phyloP scores from a whole-genome alignment of 2,797 vertebrate genomes.

The Acanthurus tractus region DNA sequence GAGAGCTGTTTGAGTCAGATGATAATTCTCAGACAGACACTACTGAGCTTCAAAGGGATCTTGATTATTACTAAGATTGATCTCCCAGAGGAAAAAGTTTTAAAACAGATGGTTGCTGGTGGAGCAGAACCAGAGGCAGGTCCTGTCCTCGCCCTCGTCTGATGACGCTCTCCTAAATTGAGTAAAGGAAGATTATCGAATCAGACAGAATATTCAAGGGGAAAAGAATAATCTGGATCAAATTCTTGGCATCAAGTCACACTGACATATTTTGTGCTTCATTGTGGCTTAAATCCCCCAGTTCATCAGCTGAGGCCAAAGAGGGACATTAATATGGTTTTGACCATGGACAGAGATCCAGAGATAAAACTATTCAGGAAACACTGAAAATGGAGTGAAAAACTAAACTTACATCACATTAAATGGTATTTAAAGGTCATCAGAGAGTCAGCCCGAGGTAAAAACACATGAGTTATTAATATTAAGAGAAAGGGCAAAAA shows the following conservation, averaged over 20 bases:
- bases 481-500: not conserved
- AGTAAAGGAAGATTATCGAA: conserved; percentile 28
- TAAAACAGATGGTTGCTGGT: conserved; percentile 35
- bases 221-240: conserved; percentile 48
- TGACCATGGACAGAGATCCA: conserved; percentile 48
- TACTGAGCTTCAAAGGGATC: conserved; percentile 18
- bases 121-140: conserved; percentile 4
- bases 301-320: conserved; percentile 11
- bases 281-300: conserved; percentile 23
- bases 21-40: conserved; percentile 19
- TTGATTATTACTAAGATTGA: conserved; percentile 23
- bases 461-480: not conserved
- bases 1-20: not conserved
- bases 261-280: conserved; percentile 4
- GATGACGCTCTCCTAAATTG: conserved; percentile 6
- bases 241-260: conserved; percentile 17
- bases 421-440: not conserved
- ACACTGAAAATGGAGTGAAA: not conserved
- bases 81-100: conserved; percentile 26
- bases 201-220: conserved; percentile 26
- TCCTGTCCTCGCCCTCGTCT: conserved; percentile 1
- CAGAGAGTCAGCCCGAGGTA: too few relatives aligned
- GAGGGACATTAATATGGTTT: not conserved
- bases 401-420: not conserved
- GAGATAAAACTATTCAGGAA: conserved; percentile 1